phyloP scores from a whole-genome alignment of 2,797 vertebrate genomes.

The Tiaroga cobitis region DNA sequence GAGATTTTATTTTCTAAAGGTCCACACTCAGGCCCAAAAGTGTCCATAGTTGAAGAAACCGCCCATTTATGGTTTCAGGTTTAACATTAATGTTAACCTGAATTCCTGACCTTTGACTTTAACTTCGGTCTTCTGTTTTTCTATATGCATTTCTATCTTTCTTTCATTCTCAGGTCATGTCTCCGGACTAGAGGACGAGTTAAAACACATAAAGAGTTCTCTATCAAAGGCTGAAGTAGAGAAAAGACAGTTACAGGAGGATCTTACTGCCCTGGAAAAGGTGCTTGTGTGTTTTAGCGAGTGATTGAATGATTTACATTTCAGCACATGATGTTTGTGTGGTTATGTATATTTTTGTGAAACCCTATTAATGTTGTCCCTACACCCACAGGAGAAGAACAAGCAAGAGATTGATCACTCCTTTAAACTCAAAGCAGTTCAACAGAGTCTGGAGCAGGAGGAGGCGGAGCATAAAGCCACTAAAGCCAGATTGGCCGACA shows the following conservation, averaged over 20 bases:
- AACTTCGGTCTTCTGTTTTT: background rate
- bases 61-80: background rate
- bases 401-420: constrained; percentile 96
- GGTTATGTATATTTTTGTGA: constrained; percentile 3
- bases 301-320: constrained; percentile 3
- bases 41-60: background rate
- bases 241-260: constrained; percentile 90
- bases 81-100: background rate
- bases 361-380: background rate
- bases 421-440: constrained; percentile 91
- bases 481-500: constrained; percentile 89
- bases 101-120: constrained; percentile 9
- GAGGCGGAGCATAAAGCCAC: constrained; percentile 91
- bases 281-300: constrained; percentile 66
- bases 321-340: background rate
- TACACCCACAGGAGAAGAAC: constrained; percentile 85
- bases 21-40: background rate
- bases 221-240: constrained; percentile 82
- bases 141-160: constrained; percentile 25
- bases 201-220: constrained; percentile 83
- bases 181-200: constrained; percentile 85
- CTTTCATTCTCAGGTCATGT: constrained; percentile 77
- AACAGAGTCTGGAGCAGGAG: constrained; percentile 94
- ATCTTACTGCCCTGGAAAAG: constrained; percentile 88
- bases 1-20: background rate